phyloP scores from a whole-genome alignment of 2,888 invertebrate species.

The Cactoblastis cactorum region DNA sequence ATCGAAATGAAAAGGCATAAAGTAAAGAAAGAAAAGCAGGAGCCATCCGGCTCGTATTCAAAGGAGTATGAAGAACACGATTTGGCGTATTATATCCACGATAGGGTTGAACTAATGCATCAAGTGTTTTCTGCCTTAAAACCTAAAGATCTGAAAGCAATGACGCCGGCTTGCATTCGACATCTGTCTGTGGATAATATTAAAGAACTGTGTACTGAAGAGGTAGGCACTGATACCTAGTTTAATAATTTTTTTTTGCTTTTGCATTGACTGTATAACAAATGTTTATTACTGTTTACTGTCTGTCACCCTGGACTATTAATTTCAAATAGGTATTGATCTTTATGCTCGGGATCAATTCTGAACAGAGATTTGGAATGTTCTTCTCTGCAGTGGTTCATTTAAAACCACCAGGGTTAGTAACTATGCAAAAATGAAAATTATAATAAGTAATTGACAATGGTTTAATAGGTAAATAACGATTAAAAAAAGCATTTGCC shows the following conservation, averaged over 20 bases:
- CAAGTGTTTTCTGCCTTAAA: conserved; percentile 80
- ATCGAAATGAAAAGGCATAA: conserved; percentile 40
- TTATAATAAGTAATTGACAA: too few relatives aligned
- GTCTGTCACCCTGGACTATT: too few relatives aligned
- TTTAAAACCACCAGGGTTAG: too few relatives aligned
- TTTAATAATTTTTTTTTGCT: neutral
- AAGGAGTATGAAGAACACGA: conserved; percentile 61
- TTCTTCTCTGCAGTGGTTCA: too few relatives aligned
- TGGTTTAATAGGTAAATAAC: too few relatives aligned
- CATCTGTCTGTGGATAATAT: conserved; percentile 70
- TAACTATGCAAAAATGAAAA: too few relatives aligned
- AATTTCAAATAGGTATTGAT: too few relatives aligned
- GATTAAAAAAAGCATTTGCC: too few relatives aligned
- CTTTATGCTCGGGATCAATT: too few relatives aligned
- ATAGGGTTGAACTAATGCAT: conserved; percentile 79
- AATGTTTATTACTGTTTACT: too few relatives aligned
- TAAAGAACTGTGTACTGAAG: conserved; percentile 80
- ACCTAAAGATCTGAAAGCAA: conserved; percentile 74
- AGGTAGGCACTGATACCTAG: conserved; percentile 42
- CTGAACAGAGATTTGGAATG: too few relatives aligned
- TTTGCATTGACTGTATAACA: too few relatives aligned
- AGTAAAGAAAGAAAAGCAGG: conserved; percentile 53
- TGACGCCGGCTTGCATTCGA: conserved; percentile 75
- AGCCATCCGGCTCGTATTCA: conserved; percentile 36
- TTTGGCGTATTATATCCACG: conserved; percentile 78